Evolutionary conservation across 2,113 vertebrate species (phyloP), one percentile per base, ranked within the genome.

Genomic region (Hoplias malabaricus): DNA sequence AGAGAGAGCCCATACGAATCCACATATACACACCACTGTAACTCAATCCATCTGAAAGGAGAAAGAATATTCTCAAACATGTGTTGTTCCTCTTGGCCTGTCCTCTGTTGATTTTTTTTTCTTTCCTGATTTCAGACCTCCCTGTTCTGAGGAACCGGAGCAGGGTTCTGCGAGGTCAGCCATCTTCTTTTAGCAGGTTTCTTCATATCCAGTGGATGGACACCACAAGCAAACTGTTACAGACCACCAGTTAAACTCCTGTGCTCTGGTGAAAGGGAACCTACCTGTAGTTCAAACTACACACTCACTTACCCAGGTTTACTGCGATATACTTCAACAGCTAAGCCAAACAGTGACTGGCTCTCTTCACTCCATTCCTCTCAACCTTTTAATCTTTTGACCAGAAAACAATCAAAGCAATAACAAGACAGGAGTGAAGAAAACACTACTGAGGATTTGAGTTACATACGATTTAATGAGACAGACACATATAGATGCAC

Each of bases 341-440:
- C n/a, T n/a, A 86, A 86, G 80, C 80, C 80, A 85, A 87, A 86
- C 82, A 85, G 85, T 77, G 83, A 69, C 83, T 79, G 80, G 71
- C 72, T 65, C 46, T 5, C 31, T 62, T 50, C 21, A 43, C 40
- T 65, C 31, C n/a, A n/a, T n/a, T n/a, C n/a, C n/a, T n/a, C n/a
- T n/a, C n/a, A n/a, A n/a, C n/a, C n/a, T n/a, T n/a, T n/a, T n/a
- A 63, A 48, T 69, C 61, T 57, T 38, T 59, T 62, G 13, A 56
- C 46, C 73, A 69, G 62, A 65, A 75, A 1, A 53, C 48, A 53
- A 21, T 43, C 10, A 21, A 42, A 5, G 75, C 69, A 84, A 75
- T 54, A 72, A 43, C 75, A 25, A 14, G 27, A 27, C n/a, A n/a
- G 1, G 13, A 33, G 13, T 31, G 65, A 29, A 27, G 10, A 29